Base-by-base conservation (phyloP, 1,140 invertebrate genomes). In the Drosophila triauraria region DNA sequence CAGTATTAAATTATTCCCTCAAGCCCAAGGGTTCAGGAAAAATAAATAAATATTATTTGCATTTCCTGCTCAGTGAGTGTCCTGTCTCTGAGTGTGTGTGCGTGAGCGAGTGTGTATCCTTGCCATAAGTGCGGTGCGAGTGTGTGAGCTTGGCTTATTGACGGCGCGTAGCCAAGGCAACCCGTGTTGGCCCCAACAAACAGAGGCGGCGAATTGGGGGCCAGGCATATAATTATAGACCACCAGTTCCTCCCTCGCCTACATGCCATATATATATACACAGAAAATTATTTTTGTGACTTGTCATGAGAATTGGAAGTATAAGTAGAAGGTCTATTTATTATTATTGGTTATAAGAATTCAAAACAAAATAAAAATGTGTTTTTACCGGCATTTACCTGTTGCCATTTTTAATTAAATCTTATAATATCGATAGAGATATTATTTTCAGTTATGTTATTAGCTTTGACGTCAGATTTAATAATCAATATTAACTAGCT, bases 11-110 rank as follows among this genome's bases (percentile, higher is more conserved):
- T 54, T 46, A 70, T 70, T 70, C 62, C 62, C 62, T 23, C 27
- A 54, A 70, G 62, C 67, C 62, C 46, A 62, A 72, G 77, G 60
- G 71, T 60, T 51, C 48, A 81, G 50, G 65, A 70, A 88, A 88
- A 87, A 88, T 83, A 87, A 71, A 82, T 80, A 87, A 86, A 88
- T 88, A 88, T 75, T 82, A 88, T 84, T 87, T 83, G 68, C 84
- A 75, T 88, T 70, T 83, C 57, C 63, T 78, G 58, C 50, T 35
- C 65, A 43, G 46, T 53, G 67, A 50, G 46, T 67, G 67, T 70
- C 38, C 69, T 72, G 54, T 72, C 50, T 69, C 13, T 27, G 25
- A 9, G 23, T 48, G 38, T 47, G 40, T 50, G 38, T 58, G 40
- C 27, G 35, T 56, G 40, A 46, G 50, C 71, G 38, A 62, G 63